A percentile compares a stretch with the other conserved stretches of the same genome.
Conservation (phyloP, 2,113 vertebrate genomes). For the Sphaerodactylus townsendi region DNA sequence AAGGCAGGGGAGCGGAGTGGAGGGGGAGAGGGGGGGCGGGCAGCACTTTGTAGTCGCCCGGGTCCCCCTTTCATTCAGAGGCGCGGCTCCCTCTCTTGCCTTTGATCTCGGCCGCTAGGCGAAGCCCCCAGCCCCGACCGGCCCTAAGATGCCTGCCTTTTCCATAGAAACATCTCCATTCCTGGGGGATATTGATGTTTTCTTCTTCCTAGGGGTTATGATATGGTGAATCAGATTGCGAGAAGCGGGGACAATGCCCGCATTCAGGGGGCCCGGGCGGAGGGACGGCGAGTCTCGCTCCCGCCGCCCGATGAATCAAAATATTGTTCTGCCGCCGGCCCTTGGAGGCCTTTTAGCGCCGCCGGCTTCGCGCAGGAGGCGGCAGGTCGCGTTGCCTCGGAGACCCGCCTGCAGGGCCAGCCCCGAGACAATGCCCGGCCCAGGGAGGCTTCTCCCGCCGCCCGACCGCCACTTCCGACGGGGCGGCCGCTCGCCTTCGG, state of each 20-base stretch:
- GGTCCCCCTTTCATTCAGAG: slow-evolving; percentile 91
- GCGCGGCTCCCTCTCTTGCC: slow-evolving; percentile 73
- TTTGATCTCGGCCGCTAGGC: slow-evolving; percentile 96
- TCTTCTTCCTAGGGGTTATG: slow-evolving; percentile 99
- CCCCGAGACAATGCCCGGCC: slow-evolving; percentile 79
- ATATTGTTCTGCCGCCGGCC: slow-evolving; percentile 90
- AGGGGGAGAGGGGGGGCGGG: slow-evolving; percentile 40
- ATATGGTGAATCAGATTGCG: slow-evolving; percentile 98
- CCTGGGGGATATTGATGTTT: slow-evolving; percentile 98
- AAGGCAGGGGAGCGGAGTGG: slow-evolving; percentile 53
- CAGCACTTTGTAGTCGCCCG: slow-evolving; percentile 90
- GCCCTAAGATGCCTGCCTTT: slow-evolving; percentile 96
- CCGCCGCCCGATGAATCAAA: slow-evolving; percentile 87
- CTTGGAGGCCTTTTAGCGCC: slow-evolving; percentile 84
- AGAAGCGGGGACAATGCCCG: slow-evolving; percentile 90
- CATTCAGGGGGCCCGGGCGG: slow-evolving; percentile 82
- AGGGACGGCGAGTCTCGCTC: slow-evolving; percentile 56
- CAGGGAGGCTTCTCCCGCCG: slow-evolving; percentile 77
- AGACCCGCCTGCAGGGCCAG: slow-evolving; percentile 79
- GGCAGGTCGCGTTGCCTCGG: slow-evolving; percentile 91
- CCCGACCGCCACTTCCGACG: slow-evolving; percentile 86
- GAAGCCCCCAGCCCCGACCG: slow-evolving; percentile 79
- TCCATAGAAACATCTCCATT: slow-evolving; percentile 99
- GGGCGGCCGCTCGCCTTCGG: slow-evolving; percentile 81
- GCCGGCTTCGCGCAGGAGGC: slow-evolving; percentile 84